Percentiles rank a stretch among this genome's conserved stretches.
Evolutionary conservation across 2,888 invertebrate genomes (phyloP).

Genomic region (Dugesia japonica): DNA sequence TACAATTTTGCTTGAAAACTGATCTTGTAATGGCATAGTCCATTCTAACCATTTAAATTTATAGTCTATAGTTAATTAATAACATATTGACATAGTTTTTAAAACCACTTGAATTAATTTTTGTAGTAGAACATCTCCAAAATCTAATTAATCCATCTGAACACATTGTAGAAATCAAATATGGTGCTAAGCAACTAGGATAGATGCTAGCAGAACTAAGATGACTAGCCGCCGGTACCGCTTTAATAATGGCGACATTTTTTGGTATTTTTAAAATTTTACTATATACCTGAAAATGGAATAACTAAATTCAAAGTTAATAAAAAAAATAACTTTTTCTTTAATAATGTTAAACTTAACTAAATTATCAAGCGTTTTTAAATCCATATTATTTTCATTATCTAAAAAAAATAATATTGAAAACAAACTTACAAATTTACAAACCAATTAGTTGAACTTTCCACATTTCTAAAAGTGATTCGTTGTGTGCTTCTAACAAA

Average conservation of each 20-base stretch:
- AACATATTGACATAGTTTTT: no score
- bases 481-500: not conserved
- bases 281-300: slow-evolving; percentile 60
- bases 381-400: not conserved
- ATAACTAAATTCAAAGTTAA: not conserved
- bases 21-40: slow-evolving; percentile 61
- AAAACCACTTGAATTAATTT: not conserved
- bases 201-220: slow-evolving; percentile 90
- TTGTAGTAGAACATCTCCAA: slow-evolving; percentile 37
- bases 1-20: slow-evolving; percentile 56
- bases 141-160: slow-evolving; percentile 70
- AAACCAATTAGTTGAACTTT: not conserved
- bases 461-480: not conserved
- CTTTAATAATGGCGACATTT: slow-evolving; percentile 77
- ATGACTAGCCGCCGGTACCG: slow-evolving; percentile 84
- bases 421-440: not conserved
- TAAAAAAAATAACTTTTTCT: not conserved
- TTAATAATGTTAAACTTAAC: not conserved
- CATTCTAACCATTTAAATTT: slow-evolving; percentile 67
- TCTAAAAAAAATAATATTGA: not conserved
- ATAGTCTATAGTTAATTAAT: not conserved
- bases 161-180: slow-evolving; percentile 82
- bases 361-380: not conserved
- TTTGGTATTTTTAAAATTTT: slow-evolving; percentile 71
- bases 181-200: slow-evolving; percentile 93